Percentiles rank a stretch among this genome's conserved stretches.
Evolutionary conservation across 2,113 vertebrate species (phyloP).

Genomic region (Garra rufa): DNA sequence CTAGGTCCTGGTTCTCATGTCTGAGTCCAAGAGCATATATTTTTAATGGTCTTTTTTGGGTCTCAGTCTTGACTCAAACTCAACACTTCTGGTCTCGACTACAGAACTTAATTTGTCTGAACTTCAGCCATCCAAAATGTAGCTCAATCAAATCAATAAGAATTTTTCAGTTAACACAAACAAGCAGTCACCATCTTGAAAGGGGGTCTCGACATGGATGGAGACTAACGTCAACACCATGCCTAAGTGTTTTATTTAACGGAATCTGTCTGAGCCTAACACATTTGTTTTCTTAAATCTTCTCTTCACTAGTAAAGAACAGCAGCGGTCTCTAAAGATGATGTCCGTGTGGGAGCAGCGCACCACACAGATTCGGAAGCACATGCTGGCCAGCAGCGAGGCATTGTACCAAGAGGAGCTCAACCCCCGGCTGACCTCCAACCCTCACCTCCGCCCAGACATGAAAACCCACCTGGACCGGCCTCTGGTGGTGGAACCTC

Average conservation of each 20-base stretch:
- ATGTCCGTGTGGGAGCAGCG: conserved; percentile 96
- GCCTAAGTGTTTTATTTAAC: not conserved
- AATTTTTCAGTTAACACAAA: not conserved
- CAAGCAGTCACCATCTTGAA: conserved; percentile 20
- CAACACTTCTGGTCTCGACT: not conserved
- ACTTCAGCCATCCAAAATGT: not conserved
- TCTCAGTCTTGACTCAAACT: not conserved
- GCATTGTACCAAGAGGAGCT: conserved; percentile 88
- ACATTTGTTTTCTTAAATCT: not conserved
- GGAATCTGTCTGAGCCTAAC: not conserved
- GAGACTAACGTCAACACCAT: conserved; percentile 30
- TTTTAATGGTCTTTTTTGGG: not conserved
- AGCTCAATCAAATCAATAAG: not conserved
- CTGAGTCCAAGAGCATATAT: not conserved
- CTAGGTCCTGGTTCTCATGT: not conserved
- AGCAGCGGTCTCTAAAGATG: conserved; percentile 87
- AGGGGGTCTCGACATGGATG: conserved; percentile 66
- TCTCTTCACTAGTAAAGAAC: conserved; percentile 81
- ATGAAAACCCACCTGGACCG: conserved; percentile 94
- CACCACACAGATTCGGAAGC: conserved; percentile 88
- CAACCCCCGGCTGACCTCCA: conserved; percentile 76
- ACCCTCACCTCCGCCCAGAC: conserved; percentile 85
- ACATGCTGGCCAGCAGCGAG: conserved; percentile 90
- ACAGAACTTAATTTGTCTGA: not conserved
- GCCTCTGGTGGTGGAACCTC: conserved; percentile 86